Evolutionary conservation across 1,140 invertebrate species (phyloP).

Genomic region (Muscidifurax raptorellus): DNA sequence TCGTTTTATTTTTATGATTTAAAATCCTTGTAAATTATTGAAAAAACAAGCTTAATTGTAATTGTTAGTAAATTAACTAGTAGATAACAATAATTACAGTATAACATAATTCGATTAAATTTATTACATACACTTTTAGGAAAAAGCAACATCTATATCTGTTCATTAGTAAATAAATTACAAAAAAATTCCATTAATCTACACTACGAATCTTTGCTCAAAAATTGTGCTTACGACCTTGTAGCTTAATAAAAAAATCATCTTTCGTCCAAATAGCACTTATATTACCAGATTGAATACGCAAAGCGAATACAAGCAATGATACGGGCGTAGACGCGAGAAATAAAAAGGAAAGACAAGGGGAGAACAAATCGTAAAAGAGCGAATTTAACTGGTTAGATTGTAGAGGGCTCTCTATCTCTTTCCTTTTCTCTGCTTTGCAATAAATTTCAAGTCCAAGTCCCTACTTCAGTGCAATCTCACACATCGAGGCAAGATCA

Average conservation of each 20-base stretch:
- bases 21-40: too few species aligned
- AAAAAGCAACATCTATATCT: too few species aligned
- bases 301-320: not conserved
- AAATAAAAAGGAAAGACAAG: conserved; percentile 17
- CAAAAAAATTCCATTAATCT: not conserved
- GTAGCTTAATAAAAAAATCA: not conserved
- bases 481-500: conserved; percentile 1
- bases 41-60: too few species aligned
- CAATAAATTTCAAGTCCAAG: not conserved
- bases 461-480: not conserved
- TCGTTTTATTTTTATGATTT: too few species aligned
- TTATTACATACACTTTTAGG: too few species aligned
- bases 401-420: not conserved
- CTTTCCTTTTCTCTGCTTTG: not conserved
- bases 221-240: not conserved
- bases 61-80: too few species aligned
- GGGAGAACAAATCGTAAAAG: not conserved
- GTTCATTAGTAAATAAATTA: too few species aligned
- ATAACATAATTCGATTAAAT: too few species aligned
- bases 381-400: conserved; percentile 4
- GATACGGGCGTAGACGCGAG: not conserved
- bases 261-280: not conserved
- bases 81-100: too few species aligned
- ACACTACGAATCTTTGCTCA: not conserved
- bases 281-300: not conserved